phyloP scores from a whole-genome alignment of 2,113 vertebrate genomes.

The human (Homo sapiens) region DNA sequence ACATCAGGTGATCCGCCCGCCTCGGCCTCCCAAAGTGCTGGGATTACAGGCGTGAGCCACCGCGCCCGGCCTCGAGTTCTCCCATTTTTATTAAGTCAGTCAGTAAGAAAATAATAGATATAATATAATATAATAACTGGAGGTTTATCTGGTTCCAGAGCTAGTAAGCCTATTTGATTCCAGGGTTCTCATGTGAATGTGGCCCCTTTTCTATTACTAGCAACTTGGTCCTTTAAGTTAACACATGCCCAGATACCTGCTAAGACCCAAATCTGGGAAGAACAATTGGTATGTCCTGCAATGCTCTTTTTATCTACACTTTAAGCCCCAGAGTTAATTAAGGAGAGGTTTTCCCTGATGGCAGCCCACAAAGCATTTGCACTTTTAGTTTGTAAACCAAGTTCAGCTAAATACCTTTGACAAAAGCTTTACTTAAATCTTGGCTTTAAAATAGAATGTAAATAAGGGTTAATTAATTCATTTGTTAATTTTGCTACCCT shows the following conservation, averaged over 20 bases:
- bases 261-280: conserved; percentile 52
- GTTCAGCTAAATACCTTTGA: conserved; percentile 70
- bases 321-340: conserved; percentile 72
- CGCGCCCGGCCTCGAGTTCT: not conserved
- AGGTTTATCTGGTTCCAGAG: not conserved
- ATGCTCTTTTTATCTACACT: conserved; percentile 69
- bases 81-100: not conserved
- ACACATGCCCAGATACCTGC: conserved; percentile 42
- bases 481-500: conserved; percentile 72
- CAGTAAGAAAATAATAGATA: not conserved
- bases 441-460: conserved; percentile 73
- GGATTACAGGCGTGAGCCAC: not conserved
- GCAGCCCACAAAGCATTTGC: conserved; percentile 48
- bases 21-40: not conserved
- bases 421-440: conserved; percentile 74
- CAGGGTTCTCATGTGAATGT: conserved; percentile 41
- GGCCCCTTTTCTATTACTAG: not conserved
- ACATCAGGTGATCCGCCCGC: too few species aligned
- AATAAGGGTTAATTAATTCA: conserved; percentile 77
- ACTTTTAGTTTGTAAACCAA: conserved; percentile 72
- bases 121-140: not conserved
- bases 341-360: conserved; percentile 36
- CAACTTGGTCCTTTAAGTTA: conserved; percentile 26
- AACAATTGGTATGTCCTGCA: conserved; percentile 53
- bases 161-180: not conserved